Evolutionary conservation across 2,113 vertebrate genomes (phyloP).

Genomic region (Eidolon helvum): DNA sequence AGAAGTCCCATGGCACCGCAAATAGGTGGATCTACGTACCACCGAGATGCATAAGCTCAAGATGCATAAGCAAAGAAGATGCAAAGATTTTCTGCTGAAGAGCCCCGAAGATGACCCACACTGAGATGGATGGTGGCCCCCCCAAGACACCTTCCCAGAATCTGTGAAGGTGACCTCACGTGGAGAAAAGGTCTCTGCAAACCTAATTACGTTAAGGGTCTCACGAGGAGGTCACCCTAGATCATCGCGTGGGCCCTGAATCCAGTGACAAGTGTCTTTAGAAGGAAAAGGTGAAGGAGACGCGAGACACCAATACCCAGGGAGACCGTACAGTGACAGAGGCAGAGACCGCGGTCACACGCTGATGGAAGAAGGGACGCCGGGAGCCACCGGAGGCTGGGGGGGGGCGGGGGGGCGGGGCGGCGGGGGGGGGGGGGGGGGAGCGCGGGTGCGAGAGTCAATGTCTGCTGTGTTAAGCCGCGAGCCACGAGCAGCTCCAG

Average conservation of each 20-base stretch:
- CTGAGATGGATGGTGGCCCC: rapidly evolving
- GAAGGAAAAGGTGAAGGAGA: background rate
- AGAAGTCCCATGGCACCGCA: background rate
- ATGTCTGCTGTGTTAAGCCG: background rate
- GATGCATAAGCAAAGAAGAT: too few relatives aligned
- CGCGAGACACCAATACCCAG: background rate
- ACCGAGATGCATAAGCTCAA: background rate
- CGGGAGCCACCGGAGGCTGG: rapidly evolving
- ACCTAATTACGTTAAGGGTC: background rate
- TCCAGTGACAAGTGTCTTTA: background rate
- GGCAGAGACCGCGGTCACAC: background rate
- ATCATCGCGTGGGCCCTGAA: background rate
- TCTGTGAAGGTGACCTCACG: background rate
- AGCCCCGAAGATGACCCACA: rapidly evolving
- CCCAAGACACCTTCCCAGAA: background rate
- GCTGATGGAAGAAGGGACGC: too few relatives aligned
- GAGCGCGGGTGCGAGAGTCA: rapidly evolving
- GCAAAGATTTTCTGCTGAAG: background rate
- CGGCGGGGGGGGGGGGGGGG: rapidly evolving
- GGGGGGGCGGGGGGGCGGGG: rapidly evolving
- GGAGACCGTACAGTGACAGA: background rate
- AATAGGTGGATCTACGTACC: background rate
- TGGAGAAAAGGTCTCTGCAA: background rate
- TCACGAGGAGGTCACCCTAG: background rate
- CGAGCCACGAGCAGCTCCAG: background rate